Conservation (phyloP, 2,113 vertebrate species). For the Syngnathoides biaculeatus region DNA sequence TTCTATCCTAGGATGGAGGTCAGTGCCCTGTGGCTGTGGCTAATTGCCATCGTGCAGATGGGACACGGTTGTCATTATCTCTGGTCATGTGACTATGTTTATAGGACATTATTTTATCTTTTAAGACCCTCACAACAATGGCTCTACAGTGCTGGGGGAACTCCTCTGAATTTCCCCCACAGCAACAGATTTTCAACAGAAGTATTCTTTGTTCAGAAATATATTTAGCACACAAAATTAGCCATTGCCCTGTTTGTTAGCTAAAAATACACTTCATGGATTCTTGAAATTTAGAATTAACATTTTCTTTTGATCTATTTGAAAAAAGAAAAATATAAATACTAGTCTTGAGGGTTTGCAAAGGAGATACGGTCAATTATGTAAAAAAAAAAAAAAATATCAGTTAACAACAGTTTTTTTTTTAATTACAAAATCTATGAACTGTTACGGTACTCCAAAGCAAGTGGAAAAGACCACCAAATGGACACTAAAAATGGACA, state of each 20-base stretch:
- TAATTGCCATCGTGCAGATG: constrained; percentile 59
- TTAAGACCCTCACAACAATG: constrained; percentile 36
- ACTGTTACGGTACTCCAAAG: neutral
- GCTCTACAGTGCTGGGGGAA: constrained; percentile 42
- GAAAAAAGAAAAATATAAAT: neutral
- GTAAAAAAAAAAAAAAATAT: neutral
- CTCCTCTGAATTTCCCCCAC: constrained; percentile 37
- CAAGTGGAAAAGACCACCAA: neutral
- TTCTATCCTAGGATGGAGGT: constrained; percentile 51
- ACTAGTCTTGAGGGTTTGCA: neutral
- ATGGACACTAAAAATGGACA: neutral
- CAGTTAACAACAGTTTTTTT: neutral
- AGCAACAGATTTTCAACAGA: constrained; percentile 27
- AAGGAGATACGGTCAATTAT: neutral
- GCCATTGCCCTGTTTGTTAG: constrained; percentile 4
- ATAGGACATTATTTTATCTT: constrained; percentile 43
- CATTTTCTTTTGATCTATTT: neutral
- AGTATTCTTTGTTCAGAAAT: constrained; percentile 4
- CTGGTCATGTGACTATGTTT: constrained; percentile 62
- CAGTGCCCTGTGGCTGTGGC: constrained; percentile 52
- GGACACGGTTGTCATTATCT: constrained; percentile 65
- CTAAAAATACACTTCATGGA: constrained; percentile 11
- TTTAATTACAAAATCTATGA: neutral
- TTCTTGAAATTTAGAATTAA: neutral
- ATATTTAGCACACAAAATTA: constrained; percentile 5